These are phyloP conservation scores for Chlorodrepanis virens DNA, from an alignment of 2,113 vertebrate genomes.

Conservation along the genomic window DNA sequence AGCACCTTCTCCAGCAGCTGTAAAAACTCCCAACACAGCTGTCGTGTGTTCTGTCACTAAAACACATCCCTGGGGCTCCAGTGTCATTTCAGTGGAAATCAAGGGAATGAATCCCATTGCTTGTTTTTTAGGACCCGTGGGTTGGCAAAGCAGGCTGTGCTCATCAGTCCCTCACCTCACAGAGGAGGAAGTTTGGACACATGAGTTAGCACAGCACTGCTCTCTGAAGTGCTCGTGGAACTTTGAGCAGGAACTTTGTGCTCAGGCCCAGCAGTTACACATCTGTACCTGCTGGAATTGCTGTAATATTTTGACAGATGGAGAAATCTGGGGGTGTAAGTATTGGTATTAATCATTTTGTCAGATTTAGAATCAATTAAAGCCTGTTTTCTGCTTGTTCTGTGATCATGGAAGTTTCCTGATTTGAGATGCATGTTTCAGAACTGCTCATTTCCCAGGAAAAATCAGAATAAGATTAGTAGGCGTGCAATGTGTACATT, in stretches of 20 bases:
- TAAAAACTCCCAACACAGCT: neutral
- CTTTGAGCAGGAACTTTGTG: neutral
- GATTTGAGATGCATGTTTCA: neutral
- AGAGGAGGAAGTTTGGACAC: neutral
- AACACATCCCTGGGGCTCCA: neutral
- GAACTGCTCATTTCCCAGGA: neutral
- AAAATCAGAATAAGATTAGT: neutral
- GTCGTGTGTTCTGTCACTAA: neutral
- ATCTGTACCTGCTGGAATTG: neutral
- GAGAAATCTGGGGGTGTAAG: neutral
- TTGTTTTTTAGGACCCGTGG: neutral
- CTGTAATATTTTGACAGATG: neutral
- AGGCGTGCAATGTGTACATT: neutral
- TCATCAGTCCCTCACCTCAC: neutral
- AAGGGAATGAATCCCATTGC: neutral
- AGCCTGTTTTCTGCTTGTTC: neutral
- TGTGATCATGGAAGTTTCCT: neutral
- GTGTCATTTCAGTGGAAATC: neutral
- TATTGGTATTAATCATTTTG: neutral
- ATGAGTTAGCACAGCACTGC: rapidly evolving
- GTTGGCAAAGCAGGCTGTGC: neutral
- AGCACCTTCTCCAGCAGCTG: neutral
- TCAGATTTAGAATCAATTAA: neutral
- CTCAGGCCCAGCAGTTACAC: neutral
- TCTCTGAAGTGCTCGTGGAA: neutral